These are phyloP conservation scores for Sicus ferrugineus DNA, from an alignment of 2,888 invertebrate genomes.

Conservation along the genomic window DNA sequence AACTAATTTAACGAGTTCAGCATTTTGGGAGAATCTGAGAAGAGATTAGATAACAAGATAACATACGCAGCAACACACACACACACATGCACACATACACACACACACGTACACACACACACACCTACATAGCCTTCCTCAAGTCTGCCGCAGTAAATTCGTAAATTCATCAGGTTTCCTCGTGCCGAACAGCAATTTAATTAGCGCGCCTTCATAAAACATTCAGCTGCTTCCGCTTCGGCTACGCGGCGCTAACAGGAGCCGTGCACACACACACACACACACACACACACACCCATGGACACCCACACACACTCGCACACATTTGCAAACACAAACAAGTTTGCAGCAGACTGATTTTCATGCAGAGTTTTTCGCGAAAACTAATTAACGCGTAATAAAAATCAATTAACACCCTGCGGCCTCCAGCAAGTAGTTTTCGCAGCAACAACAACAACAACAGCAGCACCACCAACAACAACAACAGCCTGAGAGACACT, in stretches of 20 bases:
- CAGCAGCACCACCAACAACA: too few species aligned
- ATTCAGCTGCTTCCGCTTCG: slow-evolving; percentile 20
- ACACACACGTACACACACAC: too few species aligned
- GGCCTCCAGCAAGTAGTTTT: not conserved
- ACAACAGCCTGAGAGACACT: too few species aligned
- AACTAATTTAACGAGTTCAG: not conserved
- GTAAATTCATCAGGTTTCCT: slow-evolving; percentile 22
- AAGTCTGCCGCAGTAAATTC: not conserved
- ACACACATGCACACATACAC: too few species aligned
- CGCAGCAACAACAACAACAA: not conserved
- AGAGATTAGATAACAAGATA: not conserved
- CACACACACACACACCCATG: too few species aligned
- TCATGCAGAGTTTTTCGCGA: slow-evolving; percentile 12
- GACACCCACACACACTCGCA: too few species aligned
- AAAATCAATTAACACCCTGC: slow-evolving; percentile 30
- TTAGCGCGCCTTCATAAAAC: slow-evolving; percentile 32
- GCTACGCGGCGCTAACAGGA: slow-evolving; percentile 12
- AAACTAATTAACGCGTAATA: slow-evolving; percentile 32
- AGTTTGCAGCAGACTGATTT: too few species aligned
- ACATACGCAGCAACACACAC: not conserved
- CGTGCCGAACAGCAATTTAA: slow-evolving; percentile 24
- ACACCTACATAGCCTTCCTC: too few species aligned
- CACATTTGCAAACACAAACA: not conserved
- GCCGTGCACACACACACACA: slow-evolving; percentile 20
- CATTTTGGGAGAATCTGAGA: not conserved